Base-by-base conservation (phyloP, 2,888 invertebrate species). In the Clunio marinus region DNA sequence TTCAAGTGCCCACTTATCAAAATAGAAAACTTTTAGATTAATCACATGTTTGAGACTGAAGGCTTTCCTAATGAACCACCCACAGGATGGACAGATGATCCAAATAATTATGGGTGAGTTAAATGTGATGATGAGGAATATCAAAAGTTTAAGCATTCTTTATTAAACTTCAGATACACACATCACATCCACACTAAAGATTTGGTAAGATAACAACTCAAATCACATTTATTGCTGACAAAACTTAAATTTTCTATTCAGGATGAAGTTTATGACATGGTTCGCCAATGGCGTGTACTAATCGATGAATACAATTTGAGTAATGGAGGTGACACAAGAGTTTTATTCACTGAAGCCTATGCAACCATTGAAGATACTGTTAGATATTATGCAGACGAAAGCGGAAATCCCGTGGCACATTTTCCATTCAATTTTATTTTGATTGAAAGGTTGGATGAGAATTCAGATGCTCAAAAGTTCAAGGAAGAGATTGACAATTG, bases 341-440 rank as follows among this genome's bases (percentile, higher is more conserved):
- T 83, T 0, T 74, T 85, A 60, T 79, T 86, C 74, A 80, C 81
- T 0, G 84, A 86, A 75, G 83, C 80, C 0, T 84, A 84, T 71
- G 81, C 82, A 0, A 80, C 80, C 68, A 75, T 81, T 0, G 71
- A 73, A 7, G 77, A 79, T 74, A 82, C 82, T 0, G 82, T 84
- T 81, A 71, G 80, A 70, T 86, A 83, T 75, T 86, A 84, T 72
- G 82, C 82, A 1, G 79, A 80, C 71, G 78, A 78, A 60, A 32
- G n/a, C 22, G 68, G 70, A 37, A 63, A 65, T 25, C 32, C 71
- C 0, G 81, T 83, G 0, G 81, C 86, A 5, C 85, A 88, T 68
- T 84, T 89, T 75, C 85, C 88, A 0, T 88, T 88, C 73, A 89
- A 89, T 75, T 88, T 88, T 74, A 81, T 82, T 15, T 78, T 89